phyloP scores from a whole-genome alignment of 1,140 invertebrate genomes.

The Antheraea pernyi region DNA sequence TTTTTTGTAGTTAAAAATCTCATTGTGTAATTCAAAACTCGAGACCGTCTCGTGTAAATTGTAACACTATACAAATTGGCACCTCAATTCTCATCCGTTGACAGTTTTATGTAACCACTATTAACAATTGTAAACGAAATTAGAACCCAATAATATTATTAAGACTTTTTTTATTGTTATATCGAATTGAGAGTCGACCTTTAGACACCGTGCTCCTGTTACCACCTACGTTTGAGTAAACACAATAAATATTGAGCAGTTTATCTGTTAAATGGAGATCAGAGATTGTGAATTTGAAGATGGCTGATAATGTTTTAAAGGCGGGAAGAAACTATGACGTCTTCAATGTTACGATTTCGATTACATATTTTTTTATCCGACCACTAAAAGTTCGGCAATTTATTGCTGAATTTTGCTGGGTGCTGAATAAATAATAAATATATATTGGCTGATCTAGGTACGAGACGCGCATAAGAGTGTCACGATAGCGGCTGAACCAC shows the following conservation, averaged over 20 bases:
- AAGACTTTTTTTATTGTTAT: slow-evolving; percentile 38
- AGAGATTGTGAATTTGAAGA: slow-evolving; percentile 26
- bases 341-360: too few relatives aligned
- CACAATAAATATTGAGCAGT: slow-evolving; percentile 69
- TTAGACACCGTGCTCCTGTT: slow-evolving; percentile 57
- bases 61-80: slow-evolving; percentile 61
- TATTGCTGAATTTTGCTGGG: too few relatives aligned
- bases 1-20: slow-evolving; percentile 17
- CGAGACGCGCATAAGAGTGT: too few relatives aligned
- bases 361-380: too few relatives aligned
- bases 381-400: too few relatives aligned
- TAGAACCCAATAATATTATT: slow-evolving; percentile 76
- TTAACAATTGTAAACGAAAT: slow-evolving; percentile 70
- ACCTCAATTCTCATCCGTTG: slow-evolving; percentile 53
- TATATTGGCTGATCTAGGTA: too few relatives aligned
- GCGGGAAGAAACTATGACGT: too few relatives aligned
- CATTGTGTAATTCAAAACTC: slow-evolving; percentile 48
- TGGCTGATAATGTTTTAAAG: too few relatives aligned
- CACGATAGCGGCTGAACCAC: too few relatives aligned
- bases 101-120: slow-evolving; percentile 65
- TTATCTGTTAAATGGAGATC: slow-evolving; percentile 49
- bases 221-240: slow-evolving; percentile 75
- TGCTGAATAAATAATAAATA: too few relatives aligned
- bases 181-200: neutral
- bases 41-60: slow-evolving; percentile 33